These are phyloP conservation scores for Machimus atricapillus DNA, from an alignment of 2,888 invertebrate species.

Conservation along the genomic window DNA sequence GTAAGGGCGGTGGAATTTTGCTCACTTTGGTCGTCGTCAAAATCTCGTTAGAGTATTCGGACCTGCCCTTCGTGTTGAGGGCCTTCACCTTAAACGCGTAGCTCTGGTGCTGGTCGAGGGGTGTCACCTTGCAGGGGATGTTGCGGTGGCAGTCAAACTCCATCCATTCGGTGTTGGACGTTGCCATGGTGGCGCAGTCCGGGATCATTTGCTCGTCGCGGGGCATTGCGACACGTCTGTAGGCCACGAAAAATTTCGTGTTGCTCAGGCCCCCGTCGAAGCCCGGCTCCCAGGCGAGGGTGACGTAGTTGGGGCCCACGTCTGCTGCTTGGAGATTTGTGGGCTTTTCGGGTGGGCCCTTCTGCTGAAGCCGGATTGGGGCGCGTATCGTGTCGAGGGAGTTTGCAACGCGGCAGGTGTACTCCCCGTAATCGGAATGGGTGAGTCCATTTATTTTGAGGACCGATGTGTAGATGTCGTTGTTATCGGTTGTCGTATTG, in stretches of 20 bases:
- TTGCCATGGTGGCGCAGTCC: slow-evolving; percentile 68
- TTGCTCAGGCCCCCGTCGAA: slow-evolving; percentile 89
- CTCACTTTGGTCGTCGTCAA: slow-evolving; percentile 84
- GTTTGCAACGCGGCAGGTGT: slow-evolving; percentile 87
- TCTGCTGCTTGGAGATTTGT: slow-evolving; percentile 74
- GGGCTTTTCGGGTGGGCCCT: slow-evolving; percentile 87
- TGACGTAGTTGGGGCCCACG: slow-evolving; percentile 80
- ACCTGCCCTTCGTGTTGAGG: slow-evolving; percentile 85
- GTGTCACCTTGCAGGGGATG: slow-evolving; percentile 88
- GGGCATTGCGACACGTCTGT: slow-evolving; percentile 71
- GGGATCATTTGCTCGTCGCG: slow-evolving; percentile 69
- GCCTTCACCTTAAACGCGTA: slow-evolving; percentile 91
- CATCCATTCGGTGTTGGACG: slow-evolving; percentile 73
- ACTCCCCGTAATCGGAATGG: slow-evolving; percentile 89
- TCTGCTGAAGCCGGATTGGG: slow-evolving; percentile 81
- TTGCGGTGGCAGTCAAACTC: slow-evolving; percentile 85
- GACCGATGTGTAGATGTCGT: slow-evolving; percentile 85
- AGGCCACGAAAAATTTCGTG: slow-evolving; percentile 87
- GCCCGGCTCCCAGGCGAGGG: slow-evolving; percentile 85
- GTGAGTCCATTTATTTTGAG: slow-evolving; percentile 77
- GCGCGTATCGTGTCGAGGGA: slow-evolving; percentile 78
- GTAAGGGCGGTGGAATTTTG: slow-evolving; percentile 79
- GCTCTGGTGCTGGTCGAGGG: slow-evolving; percentile 84
- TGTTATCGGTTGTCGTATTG: slow-evolving; percentile 79
- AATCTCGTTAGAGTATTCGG: slow-evolving; percentile 86